Conservation (phyloP, 2,888 invertebrate genomes). For the Corythucha ciliata region DNA sequence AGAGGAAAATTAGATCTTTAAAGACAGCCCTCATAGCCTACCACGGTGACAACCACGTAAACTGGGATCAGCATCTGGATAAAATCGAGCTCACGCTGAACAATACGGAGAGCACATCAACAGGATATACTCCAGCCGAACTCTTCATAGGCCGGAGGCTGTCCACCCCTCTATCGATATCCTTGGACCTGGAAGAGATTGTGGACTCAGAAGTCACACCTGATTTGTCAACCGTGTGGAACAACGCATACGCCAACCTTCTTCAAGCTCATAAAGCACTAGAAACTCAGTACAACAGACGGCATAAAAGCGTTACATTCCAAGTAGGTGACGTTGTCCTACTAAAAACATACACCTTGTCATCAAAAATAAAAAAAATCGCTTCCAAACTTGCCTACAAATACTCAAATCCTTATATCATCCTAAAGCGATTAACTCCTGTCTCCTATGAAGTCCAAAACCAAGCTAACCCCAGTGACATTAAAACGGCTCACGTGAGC, state of each 20-base stretch:
- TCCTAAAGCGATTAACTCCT: not conserved
- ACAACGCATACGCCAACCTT: conserved; percentile 6
- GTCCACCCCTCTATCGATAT: conserved; percentile 9
- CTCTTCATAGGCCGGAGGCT: conserved; percentile 12
- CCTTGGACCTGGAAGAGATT: conserved; percentile 16
- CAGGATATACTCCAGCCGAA: conserved; percentile 14
- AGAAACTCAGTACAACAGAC: not conserved
- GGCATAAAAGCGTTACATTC: not conserved
- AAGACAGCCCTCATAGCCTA: conserved; percentile 13
- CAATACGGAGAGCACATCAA: conserved; percentile 8
- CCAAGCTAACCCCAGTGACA: not conserved
- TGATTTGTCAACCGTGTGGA: not conserved
- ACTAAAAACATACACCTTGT: conserved; percentile 15
- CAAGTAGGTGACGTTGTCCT: not conserved
- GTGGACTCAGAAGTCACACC: too few species aligned
- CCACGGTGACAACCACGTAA: conserved; percentile 5
- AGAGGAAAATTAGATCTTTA: conserved; percentile 13
- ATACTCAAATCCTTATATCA: conserved; percentile 3
- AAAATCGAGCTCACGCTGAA: conserved; percentile 9
- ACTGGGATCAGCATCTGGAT: conserved; percentile 8
- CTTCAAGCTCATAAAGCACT: conserved; percentile 4
- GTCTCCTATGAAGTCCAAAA: conserved; percentile 6
- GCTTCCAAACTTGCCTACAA: not conserved
- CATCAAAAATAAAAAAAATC: not conserved
- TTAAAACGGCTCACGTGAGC: conserved; percentile 8